These are phyloP conservation scores for Burhinus bistriatus DNA, from an alignment of 2,113 vertebrate species.

Conservation along the genomic window DNA sequence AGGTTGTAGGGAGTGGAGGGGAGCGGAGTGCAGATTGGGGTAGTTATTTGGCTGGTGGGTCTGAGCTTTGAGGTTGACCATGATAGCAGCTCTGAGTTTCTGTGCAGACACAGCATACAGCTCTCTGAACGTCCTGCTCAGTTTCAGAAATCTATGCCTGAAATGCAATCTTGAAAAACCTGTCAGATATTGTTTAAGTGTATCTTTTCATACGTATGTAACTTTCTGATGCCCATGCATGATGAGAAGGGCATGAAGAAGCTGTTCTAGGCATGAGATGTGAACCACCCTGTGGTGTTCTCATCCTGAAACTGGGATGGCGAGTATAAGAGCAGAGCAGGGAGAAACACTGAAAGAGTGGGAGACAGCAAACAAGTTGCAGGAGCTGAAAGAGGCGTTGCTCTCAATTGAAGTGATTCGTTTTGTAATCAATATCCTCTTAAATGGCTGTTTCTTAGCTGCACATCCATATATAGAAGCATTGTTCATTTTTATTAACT, in stretches of 20 bases:
- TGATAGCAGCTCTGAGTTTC: background rate
- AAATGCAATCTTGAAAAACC: background rate
- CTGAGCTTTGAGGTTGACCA: background rate
- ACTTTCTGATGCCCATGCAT: background rate
- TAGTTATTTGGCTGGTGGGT: background rate
- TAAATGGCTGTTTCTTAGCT: background rate
- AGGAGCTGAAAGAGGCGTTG: background rate
- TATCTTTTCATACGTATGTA: background rate
- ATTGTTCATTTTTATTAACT: background rate
- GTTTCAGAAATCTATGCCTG: background rate
- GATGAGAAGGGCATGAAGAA: background rate
- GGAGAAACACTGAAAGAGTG: background rate
- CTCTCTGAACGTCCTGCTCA: background rate
- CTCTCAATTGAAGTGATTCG: background rate
- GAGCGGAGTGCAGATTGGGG: background rate
- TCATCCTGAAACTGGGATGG: background rate
- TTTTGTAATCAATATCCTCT: background rate
- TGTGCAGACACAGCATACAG: background rate
- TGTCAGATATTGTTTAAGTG: background rate
- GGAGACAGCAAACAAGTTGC: background rate
- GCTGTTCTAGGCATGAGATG: background rate
- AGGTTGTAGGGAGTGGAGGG: background rate
- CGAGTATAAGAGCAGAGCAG: background rate
- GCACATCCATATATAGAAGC: background rate
- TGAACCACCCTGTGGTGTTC: background rate